Base-by-base conservation (phyloP, 2,113 vertebrate genomes). In the Psittacus erithacus region DNA sequence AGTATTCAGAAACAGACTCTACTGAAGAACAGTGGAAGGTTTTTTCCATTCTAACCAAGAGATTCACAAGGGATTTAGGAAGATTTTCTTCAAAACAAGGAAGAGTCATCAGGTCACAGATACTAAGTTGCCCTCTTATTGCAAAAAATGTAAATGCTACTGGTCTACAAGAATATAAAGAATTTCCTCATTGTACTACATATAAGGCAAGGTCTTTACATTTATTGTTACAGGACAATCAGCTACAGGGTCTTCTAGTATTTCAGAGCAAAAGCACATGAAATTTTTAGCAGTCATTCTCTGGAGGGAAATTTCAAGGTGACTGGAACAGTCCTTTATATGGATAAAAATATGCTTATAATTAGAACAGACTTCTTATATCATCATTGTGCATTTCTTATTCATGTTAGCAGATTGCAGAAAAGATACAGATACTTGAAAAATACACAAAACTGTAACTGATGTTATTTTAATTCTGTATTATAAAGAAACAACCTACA, bases 251-350 rank as follows among this genome's bases (percentile, higher is more conserved):
- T 63, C 94, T 35, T 90, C 60, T 65, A 91, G 90, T 96, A 82
- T 38, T 95, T 95, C 81, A 97, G 68, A 95, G 90, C 86, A 95
- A 96, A 95, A 96, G 35, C 76, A 93, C 65, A 92, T 93, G 81
- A 98, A 97, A 71, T 97, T 98, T 98, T 97, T 96, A 97, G 96
- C 94, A 96, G 71, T 15, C 44, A 35, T 95, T 69, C 92, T 97
- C 95, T 95, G 85, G 93, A 96, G 93, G 62, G 39, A 97, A 96
- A 97, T 96, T 91, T 97, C 97, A 97, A 92, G 92, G 91, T 92
- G 84, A 93, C 93, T 57, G 75, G 52, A 88, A 91, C 84, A 90
- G 81, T 69, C 67, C 84, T 97, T 97, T 93, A 88, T 77, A 96
- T 75, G 29, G 53, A 90, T 75, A 94, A 96, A 93, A 95, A 95